A percentile compares a stretch with the other conserved stretches of the same genome.
These are phyloP conservation scores for Argentina silus DNA, from an alignment of 2,797 vertebrate genomes.

Conservation along the genomic window DNA sequence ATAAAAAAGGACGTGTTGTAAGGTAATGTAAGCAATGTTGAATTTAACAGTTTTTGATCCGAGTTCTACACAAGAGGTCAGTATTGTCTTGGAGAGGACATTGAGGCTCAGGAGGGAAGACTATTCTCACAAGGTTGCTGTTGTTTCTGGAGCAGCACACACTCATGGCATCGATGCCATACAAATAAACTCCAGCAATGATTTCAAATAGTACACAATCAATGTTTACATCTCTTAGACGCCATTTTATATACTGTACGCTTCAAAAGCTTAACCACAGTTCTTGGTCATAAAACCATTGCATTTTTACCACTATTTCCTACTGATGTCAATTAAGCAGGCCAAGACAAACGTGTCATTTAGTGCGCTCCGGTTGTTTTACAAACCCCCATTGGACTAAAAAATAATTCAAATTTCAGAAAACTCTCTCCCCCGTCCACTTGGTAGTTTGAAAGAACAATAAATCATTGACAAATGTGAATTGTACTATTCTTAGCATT, in stretches of 20 bases:
- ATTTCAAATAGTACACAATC: neutral
- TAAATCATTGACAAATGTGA: slow-evolving; percentile 26
- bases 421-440: slow-evolving; percentile 1
- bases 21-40: neutral
- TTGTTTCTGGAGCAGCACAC: neutral
- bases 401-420: slow-evolving; percentile 12
- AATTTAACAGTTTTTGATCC: neutral
- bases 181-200: neutral
- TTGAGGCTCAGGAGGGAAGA: neutral
- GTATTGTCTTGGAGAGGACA: neutral
- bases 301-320: neutral
- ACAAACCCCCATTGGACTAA: slow-evolving; percentile 1
- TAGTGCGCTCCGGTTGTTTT: neutral
- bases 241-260: neutral
- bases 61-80: neutral
- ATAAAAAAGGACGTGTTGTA: neutral
- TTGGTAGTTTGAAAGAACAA: slow-evolving; percentile 11
- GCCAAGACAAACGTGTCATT: slow-evolving; percentile 17
- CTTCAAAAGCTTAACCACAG: neutral
- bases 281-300: neutral
- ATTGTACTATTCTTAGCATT: slow-evolving; percentile 9
- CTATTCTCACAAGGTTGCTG: neutral
- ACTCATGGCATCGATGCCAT: neutral
- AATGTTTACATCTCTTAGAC: neutral
- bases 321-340: neutral